Evolutionary conservation across 2,113 vertebrate genomes (phyloP), one percentile per base, ranked within the genome.

Genomic region (Tupaia chinensis): DNA sequence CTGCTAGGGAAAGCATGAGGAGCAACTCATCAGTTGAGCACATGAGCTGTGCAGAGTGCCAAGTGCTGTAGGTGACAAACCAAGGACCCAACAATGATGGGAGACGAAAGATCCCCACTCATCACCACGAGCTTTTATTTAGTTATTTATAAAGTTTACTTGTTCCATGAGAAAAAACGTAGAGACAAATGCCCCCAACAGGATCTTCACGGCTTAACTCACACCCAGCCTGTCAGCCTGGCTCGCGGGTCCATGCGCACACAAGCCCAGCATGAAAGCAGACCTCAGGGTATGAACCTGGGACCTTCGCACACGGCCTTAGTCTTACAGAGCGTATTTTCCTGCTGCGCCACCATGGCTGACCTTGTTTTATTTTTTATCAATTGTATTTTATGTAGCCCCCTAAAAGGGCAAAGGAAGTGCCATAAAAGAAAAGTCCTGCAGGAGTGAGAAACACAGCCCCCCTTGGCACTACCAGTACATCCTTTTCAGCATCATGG

Each of bases 381-480:
- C 66, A 19, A 16, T n/a, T 68, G 11, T 3, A 7, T 85, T 83
- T 90, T 66, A 78, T 77, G 94, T 72, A 60, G 53, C 74, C 79
- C 32, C 9, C 73, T 54, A 14, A 12, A 74, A 81, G 23, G 12
- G n/a, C 25, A 66, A 84, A 72, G 12, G 29, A 44, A 63, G 23
- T 15, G 27, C 8, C 68, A 61, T 53, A 25, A 20, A 76, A n/a
- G 29, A 84, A 68, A 11, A 66, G 25, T 68, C 23, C 7, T n/a
- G 0, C 0, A 63, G 19, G n/a, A 4, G 1, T 1, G 15, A n/a
- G n/a, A 22, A 9, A 7, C 0, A 1, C 11, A 15, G 4, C 0
- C 0, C 14, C 53, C 29, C 58, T 11, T 12, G 5, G 15, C 0
- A 1, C 27, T 23, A 27, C 25, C 15, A 13, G 2, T 2, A 2